Base-by-base conservation (phyloP, 2,888 invertebrate species). In the Tigriopus californicus region DNA sequence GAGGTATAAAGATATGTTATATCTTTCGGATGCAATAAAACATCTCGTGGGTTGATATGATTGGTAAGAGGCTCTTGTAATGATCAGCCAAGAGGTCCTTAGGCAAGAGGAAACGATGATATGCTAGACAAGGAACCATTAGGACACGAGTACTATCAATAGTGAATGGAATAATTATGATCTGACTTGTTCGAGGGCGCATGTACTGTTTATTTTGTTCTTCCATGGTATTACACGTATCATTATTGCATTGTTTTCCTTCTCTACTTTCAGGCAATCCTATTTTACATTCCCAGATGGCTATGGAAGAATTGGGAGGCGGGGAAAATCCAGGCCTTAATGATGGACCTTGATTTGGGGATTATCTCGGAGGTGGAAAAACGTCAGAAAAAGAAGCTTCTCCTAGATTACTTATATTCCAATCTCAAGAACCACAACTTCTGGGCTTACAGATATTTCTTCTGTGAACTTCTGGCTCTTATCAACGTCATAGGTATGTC, bases 241-340 rank as follows among this genome's bases (percentile, higher is more conserved):
- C 18, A 44, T 44, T 44, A 3, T 10, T 44, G 44, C 33, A 33
- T 33, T 33, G 33, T 33, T 33, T 46, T 61, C 41, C 42, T 58
- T 77, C 77, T 33, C 33, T 33, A 46, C 60, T 77, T 77, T 44
- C 80, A 91, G 88, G 90, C 90, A 70, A 87, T 90, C 73, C 75
- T 91, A 68, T 91, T 91, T 76, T 91, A 91, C 77, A 85, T 88
- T 63, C 91, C 91, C 61, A 80, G 90, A 67, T 91, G 90, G 90
- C 77, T 91, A 68, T 91, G 91, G 91, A 90, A 91, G 77, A 86
- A 87, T 64, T 91, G 90, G 90, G 91, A 91, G 75, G 90, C 89
- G 53, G 91, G 91, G 64, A 91, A 91, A 77, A 89, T 91, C 69
- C 85, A 89, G 70, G 89, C 90, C 44, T 80, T 91, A 63, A 90